Conservation (phyloP, 1,140 invertebrate species). For the Zaprionus nigranus region DNA sequence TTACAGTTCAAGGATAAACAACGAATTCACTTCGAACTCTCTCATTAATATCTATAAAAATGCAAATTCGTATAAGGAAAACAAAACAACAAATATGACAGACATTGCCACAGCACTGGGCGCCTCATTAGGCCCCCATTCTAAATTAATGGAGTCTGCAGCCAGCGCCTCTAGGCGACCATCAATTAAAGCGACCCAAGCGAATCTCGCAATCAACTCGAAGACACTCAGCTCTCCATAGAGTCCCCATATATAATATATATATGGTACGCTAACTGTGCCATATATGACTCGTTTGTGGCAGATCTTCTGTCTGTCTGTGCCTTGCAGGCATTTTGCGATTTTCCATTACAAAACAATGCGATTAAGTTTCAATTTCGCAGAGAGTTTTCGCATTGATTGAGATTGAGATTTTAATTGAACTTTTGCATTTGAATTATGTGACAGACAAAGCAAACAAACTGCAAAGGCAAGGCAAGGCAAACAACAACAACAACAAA, state of each 20-base stretch:
- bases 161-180: conserved; percentile 48
- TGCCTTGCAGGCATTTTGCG: conserved; percentile 44
- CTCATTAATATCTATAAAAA: conserved; percentile 40
- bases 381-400: conserved; percentile 27
- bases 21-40: not conserved
- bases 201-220: conserved; percentile 40
- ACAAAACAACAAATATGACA: conserved; percentile 18
- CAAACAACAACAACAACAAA: conserved; percentile 44
- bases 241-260: not conserved
- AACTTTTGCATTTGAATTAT: conserved; percentile 60
- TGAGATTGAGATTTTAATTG: conserved; percentile 60
- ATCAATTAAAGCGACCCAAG: conserved; percentile 66
- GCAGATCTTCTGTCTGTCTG: conserved; percentile 30
- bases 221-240: conserved; percentile 1
- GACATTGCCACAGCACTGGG: conserved; percentile 24
- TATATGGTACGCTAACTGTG: not conserved
- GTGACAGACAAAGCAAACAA: conserved; percentile 67
- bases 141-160: conserved; percentile 45
- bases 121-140: conserved; percentile 47
- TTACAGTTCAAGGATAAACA: conserved; percentile 3
- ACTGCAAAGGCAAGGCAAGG: not conserved
- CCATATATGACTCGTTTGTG: conserved; percentile 4
- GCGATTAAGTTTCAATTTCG: conserved; percentile 71
- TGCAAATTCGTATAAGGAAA: conserved; percentile 17
- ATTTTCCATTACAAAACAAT: conserved; percentile 45